Percentiles rank a stretch among this genome's conserved stretches.
phyloP scores from a whole-genome alignment of 2,888 invertebrate species.

The Drosophila crucigera region DNA sequence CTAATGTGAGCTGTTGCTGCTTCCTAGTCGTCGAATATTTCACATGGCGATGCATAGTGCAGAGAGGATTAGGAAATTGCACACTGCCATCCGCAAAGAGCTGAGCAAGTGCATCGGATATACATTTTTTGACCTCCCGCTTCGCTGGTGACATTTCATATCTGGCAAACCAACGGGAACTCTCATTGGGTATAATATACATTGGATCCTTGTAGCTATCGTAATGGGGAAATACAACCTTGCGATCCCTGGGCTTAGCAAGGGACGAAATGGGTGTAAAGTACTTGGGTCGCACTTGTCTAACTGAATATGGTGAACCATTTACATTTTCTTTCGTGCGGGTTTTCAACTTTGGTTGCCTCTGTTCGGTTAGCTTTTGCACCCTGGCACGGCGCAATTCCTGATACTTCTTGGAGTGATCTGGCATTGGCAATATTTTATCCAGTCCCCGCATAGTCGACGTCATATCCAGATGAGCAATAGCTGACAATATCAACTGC shows the following conservation, averaged over 20 bases:
- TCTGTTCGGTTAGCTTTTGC: background rate
- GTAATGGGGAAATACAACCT: constrained; percentile 18
- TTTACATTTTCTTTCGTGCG: background rate
- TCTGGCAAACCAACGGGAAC: constrained; percentile 59
- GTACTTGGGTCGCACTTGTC: constrained; percentile 38
- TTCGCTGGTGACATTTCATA: constrained; percentile 57
- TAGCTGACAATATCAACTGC: constrained; percentile 81
- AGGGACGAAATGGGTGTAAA: background rate
- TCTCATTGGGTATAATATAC: constrained; percentile 49
- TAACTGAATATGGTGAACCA: constrained; percentile 39
- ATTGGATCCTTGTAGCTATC: constrained; percentile 30
- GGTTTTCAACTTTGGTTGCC: background rate
- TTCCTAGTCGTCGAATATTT: background rate
- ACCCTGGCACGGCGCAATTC: background rate
- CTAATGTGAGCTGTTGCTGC: constrained; percentile 14
- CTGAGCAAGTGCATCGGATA: constrained; percentile 36
- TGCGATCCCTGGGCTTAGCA: background rate
- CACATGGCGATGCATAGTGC: constrained; percentile 45
- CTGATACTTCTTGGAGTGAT: constrained; percentile 44
- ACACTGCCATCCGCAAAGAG: constrained; percentile 9
- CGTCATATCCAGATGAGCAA: constrained; percentile 83
- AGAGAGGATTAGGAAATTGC: background rate
- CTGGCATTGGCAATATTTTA: constrained; percentile 72
- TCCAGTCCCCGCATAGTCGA: constrained; percentile 83
- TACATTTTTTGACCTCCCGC: constrained; percentile 47